Evolutionary conservation across 2,113 vertebrate species (phyloP), one percentile per base, ranked within the genome.

Genomic region (Thamnophis sirtalis): DNA sequence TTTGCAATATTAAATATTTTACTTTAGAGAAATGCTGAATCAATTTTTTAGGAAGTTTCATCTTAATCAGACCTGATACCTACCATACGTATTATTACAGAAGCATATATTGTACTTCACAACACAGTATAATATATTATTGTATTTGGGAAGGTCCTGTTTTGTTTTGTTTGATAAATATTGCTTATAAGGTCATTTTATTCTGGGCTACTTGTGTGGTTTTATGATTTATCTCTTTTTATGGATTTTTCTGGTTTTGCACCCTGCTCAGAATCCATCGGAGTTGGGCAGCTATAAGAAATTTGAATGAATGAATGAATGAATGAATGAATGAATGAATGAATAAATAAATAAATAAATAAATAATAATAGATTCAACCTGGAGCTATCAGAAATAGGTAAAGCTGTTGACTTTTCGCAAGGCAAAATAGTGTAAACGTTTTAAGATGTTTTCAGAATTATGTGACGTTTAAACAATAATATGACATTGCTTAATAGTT

Each of bases 11-110:
- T 13, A 63, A 63, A 63, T 91, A 84, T 86, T 87, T 87, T 43
- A 0, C 3, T 68, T 90, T 56, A 92, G 10, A 17, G 86, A 48
- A 7, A 9, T 8, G 86, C 49, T 26, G 85, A 85, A 89, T 0
- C 84, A 54, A 89, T 58, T 54, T 49, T 24, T 56, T 21, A 0
- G 0, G 28, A 54, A 88, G 58, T 58, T 84, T 91, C 43, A 89
- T 11, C 22, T 90, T 93, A 93, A 87, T 51, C 60, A 91, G 91
- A 21, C 93, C 22, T 50, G 8, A 90, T 87, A 51, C 48, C 4
- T 56, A 58, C 56, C n/a, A n/a, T n/a, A n/a, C 22, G 22, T 58
- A 28, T 68, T 19, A 0, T 21, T 50, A 58, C 50, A 90, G 53
- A 4, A 58, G 15, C 56, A n/a, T 54, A 91, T 54, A 54, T 15